These are phyloP conservation scores for Drosophila quasianomalipes DNA, from an alignment of 2,888 invertebrate species.

Conservation along the genomic window DNA sequence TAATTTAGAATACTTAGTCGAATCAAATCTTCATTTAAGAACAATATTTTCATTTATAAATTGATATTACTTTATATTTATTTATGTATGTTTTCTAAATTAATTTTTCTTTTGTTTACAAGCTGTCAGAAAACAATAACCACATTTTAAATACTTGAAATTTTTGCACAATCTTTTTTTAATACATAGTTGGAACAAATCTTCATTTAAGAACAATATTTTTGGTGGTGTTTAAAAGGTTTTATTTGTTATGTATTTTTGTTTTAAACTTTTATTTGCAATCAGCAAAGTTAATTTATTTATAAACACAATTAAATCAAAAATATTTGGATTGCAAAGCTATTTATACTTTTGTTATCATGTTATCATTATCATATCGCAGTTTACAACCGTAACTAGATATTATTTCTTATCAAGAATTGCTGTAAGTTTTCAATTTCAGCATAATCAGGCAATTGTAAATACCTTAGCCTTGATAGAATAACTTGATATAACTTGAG, in stretches of 20 bases:
- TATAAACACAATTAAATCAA: background rate
- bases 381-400: slow-evolving; percentile 22
- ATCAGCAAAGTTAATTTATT: background rate
- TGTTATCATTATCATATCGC: slow-evolving; percentile 15
- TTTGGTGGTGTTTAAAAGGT: background rate
- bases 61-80: background rate
- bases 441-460: slow-evolving; percentile 12
- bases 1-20: background rate
- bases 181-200: background rate
- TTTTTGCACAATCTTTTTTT: background rate
- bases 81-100: background rate
- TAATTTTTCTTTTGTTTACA: background rate
- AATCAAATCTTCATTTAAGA: background rate
- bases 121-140: background rate
- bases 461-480: slow-evolving; percentile 26
- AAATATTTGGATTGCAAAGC: background rate
- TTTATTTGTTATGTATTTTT: background rate
- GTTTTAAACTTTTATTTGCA: background rate
- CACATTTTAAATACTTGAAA: background rate
- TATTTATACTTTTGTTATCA: background rate
- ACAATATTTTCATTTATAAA: background rate
- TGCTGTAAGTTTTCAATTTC: slow-evolving; percentile 8
- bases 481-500: slow-evolving; percentile 7
- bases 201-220: background rate
- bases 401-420: slow-evolving; percentile 35